Percentiles rank a stretch among this genome's conserved stretches.
Evolutionary conservation across 2,113 vertebrate species (phyloP).

Genomic region (Dipodomys ordii): DNA sequence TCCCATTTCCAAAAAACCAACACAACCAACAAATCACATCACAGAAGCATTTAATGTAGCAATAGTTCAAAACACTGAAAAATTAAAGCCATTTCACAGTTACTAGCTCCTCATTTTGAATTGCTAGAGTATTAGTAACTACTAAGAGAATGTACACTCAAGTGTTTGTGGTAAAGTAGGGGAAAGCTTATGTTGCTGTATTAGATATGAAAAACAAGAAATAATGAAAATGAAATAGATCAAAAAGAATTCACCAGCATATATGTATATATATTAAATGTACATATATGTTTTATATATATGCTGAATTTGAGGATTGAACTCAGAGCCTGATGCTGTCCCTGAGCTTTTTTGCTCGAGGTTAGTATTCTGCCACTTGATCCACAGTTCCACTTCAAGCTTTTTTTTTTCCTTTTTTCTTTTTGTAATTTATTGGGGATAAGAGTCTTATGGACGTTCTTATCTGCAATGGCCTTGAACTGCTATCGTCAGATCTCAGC

Average conservation of each 20-base stretch:
- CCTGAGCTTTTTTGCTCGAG: too few species aligned
- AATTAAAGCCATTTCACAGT: not conserved
- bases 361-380: too few species aligned
- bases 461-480: too few species aligned
- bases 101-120: not conserved
- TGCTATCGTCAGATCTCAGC: too few species aligned
- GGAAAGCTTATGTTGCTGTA: not conserved
- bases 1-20: not conserved
- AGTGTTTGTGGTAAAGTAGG: not conserved
- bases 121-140: not conserved
- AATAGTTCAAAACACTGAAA: constrained; percentile 48
- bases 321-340: too few species aligned
- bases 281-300: too few species aligned
- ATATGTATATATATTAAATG: too few species aligned
- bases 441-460: too few species aligned
- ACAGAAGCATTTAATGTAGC: constrained; percentile 8
- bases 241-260: not conserved
- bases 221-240: not conserved
- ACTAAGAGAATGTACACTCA: not conserved
- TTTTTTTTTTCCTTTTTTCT: not conserved
- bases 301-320: too few species aligned
- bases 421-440: too few species aligned
- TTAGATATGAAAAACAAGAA: not conserved
- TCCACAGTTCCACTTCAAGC: too few species aligned
- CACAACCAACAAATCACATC: not conserved